Percentiles rank a stretch among this genome's conserved stretches.
Evolutionary conservation across 2,888 invertebrate genomes (phyloP).

Genomic region (Biston stratarius): DNA sequence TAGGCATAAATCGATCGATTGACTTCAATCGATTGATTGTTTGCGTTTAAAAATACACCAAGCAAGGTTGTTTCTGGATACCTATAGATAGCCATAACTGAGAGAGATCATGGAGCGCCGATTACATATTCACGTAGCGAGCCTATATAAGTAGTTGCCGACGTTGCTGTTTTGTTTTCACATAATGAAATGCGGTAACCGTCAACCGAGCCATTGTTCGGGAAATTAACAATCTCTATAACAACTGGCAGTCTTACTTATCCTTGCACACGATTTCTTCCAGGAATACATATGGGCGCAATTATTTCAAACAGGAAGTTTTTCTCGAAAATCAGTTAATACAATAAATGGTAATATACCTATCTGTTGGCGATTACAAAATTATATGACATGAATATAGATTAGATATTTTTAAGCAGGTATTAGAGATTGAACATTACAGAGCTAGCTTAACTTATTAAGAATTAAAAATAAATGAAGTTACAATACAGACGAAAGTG

Average conservation of each 20-base stretch:
- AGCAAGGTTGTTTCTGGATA: background rate
- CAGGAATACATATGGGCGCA: no score
- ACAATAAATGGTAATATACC: background rate
- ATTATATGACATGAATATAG: background rate
- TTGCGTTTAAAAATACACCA: background rate
- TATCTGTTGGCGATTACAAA: constrained; percentile 13
- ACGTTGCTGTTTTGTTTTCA: no score
- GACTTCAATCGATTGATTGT: background rate
- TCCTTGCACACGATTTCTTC: no score
- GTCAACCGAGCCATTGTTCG: no score
- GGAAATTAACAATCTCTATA: no score
- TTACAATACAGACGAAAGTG: no score
- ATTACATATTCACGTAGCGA: no score
- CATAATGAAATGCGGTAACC: no score
- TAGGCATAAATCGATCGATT: constrained; percentile 17
- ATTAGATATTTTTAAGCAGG: background rate
- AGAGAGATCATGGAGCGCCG: no score
- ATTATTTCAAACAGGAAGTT: background rate
- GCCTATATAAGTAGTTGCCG: no score
- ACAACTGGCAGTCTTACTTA: no score
- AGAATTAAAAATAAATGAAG: background rate
- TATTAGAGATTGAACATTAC: background rate
- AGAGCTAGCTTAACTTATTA: background rate
- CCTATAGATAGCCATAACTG: no score
- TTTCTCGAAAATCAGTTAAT: constrained; percentile 5